A percentile compares a stretch with the other conserved stretches of the same genome.
These are phyloP conservation scores for Aurelia coerulea DNA, from an alignment of 30 jellyfish, hydroid and myxozoan species.

Conservation along the genomic window DNA sequence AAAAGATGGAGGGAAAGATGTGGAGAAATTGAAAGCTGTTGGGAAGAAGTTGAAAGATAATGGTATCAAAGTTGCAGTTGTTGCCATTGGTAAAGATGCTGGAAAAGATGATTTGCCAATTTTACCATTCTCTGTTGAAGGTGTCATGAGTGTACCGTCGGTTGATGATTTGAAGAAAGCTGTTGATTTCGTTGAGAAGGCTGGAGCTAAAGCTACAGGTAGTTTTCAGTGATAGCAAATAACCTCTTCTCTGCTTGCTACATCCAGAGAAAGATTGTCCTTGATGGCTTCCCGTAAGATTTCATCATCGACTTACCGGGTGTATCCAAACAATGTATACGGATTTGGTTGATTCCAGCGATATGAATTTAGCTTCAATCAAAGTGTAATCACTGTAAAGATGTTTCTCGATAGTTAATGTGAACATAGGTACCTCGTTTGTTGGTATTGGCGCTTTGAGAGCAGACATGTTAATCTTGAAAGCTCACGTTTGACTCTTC, in stretches of 20 bases:
- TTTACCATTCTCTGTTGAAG: neutral
- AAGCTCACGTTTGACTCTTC: too few species aligned
- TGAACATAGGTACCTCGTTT: too few species aligned
- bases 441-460: too few species aligned
- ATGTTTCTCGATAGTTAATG: too few species aligned
- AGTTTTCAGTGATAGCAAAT: neutral
- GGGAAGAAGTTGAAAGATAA: constrained; percentile 30
- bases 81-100: constrained; percentile 39
- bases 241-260: neutral
- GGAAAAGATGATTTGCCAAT: neutral
- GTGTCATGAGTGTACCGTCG: constrained; percentile 1
- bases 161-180: constrained; percentile 29
- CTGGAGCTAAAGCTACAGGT: constrained; percentile 69
- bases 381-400: too few species aligned
- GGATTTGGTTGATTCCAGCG: too few species aligned
- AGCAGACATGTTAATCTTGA: too few species aligned
- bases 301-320: too few species aligned
- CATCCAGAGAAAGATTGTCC: too few species aligned
- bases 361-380: too few species aligned
- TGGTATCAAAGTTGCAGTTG: constrained; percentile 67
- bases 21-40: constrained; percentile 4
- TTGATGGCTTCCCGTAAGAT: too few species aligned
- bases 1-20: constrained; percentile 1
- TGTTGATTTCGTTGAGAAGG: constrained; percentile 32
- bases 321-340: too few species aligned